Base-by-base conservation (phyloP, 2,888 invertebrate genomes). In the Portevinia maculata region DNA sequence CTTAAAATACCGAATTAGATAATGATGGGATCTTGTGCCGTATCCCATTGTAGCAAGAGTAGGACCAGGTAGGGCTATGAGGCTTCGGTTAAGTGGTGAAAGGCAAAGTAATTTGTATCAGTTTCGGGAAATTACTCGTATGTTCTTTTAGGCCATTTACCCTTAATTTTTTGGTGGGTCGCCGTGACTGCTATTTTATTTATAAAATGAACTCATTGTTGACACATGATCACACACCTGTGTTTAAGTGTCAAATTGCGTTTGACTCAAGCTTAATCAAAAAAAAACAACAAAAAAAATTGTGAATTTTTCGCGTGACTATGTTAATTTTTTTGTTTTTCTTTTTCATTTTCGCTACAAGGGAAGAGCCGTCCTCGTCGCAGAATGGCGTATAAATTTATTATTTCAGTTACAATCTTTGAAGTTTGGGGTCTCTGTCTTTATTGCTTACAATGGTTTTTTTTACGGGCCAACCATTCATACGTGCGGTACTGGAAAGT, bases 281-380 rank as follows among this genome's bases (percentile, higher is more conserved):
- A 32, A 37, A 30, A 59, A 79, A 60, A 60, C 48, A n/a, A 30
- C 13, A 24, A 24, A 5, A 5, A 5, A 3, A 3, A 3, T 24
- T 24, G 24, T 32, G 57, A 65, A 46, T 13, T 48, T 41, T 71
- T 76, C 53, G 81, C 81, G 81, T 81, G 81, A 75, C 76, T 76
- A 13, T 65, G 64, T 64, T 64, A 53, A 70, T 48, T 64, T 69
- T 67, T 52, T n/a, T 15, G 48, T 62, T 24, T 3, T 24, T 24
- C 24, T n/a, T n/a, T n/a, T 46, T 44, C 32, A 13, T 30, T 17
- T 30, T 11, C 19, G 19, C 9, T 15, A 21, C 0, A 30, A 13
- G 19, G 19, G 8, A n/a, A 46, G 39, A 19, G 44, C 21, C 15
- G 28, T n/a, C 30, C 15, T 6, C 6, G 53, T 2, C 37, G 13